phyloP scores from a whole-genome alignment of 2,797 vertebrate genomes.

The Sitta carolinensis region DNA sequence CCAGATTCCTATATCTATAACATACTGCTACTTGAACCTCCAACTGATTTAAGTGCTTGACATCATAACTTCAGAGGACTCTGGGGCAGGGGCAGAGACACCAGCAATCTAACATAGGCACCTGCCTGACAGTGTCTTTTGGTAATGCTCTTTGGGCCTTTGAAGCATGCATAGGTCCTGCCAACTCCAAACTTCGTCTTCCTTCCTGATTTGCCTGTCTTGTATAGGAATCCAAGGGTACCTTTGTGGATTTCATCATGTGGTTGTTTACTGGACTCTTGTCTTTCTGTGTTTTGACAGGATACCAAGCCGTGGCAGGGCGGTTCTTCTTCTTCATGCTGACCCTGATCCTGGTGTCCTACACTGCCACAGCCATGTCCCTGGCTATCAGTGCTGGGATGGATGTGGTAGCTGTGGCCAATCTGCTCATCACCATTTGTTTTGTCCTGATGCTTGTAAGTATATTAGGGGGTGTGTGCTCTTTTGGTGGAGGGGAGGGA shows the following conservation, averaged over 20 bases:
- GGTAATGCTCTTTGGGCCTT: neutral
- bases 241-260: neutral
- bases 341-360: constrained; percentile 60
- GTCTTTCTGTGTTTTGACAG: constrained; percentile 6
- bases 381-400: constrained; percentile 72
- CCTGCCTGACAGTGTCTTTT: neutral
- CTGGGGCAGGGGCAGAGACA: neutral
- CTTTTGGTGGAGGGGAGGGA: neutral
- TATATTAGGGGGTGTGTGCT: neutral
- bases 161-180: neutral
- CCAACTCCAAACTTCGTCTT: neutral
- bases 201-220: neutral
- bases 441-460: constrained; percentile 75
- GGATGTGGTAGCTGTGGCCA: constrained; percentile 68
- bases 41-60: neutral
- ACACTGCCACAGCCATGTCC: constrained; percentile 69
- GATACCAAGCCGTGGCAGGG: constrained; percentile 52
- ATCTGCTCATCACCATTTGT: constrained; percentile 68
- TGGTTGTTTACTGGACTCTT: neutral
- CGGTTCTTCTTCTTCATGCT: constrained; percentile 72
- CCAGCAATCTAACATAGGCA: neutral
- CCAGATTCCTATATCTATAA: neutral
- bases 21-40: neutral
- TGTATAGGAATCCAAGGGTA: neutral
- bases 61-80: neutral